Conservation (phyloP, 2,888 invertebrate genomes). For the Achlya flavicornis region DNA sequence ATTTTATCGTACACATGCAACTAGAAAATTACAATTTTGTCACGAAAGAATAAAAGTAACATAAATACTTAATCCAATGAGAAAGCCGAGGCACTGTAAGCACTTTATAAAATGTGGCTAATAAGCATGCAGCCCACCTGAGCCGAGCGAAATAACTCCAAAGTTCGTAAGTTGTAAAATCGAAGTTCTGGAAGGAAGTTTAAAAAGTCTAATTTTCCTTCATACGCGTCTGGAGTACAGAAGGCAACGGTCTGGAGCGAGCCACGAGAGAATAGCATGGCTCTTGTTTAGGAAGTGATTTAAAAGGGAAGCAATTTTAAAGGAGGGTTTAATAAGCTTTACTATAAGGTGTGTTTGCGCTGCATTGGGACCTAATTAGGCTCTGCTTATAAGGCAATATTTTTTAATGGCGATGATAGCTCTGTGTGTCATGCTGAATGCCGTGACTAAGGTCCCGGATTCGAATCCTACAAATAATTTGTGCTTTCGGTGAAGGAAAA, state of each 20-base stretch:
- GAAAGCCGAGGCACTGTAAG: conserved; percentile 3
- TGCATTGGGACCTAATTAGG: too few species aligned
- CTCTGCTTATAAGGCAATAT: too few species aligned
- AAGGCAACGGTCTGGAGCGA: conserved; percentile 45
- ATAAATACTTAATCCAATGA: conserved; percentile 2
- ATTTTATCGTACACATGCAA: too few species aligned
- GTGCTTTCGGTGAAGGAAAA: too few species aligned
- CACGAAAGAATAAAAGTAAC: not conserved
- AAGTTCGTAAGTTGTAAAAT: conserved; percentile 72
- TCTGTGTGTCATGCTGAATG: too few species aligned
- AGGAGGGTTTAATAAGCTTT: too few species aligned
- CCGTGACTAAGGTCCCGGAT: too few species aligned
- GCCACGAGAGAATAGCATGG: conserved; percentile 31
- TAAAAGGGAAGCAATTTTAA: too few species aligned
- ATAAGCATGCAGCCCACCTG: conserved; percentile 67
- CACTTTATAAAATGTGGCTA: conserved; percentile 46
- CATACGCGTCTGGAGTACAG: conserved; percentile 77
- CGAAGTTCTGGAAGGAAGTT: conserved; percentile 74
- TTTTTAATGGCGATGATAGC: too few species aligned
- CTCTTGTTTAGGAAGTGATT: too few species aligned
- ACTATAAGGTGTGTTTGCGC: too few species aligned
- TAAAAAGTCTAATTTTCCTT: conserved; percentile 81
- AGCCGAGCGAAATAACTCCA: conserved; percentile 51
- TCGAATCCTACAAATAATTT: too few species aligned
- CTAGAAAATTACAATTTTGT: not conserved